A percentile compares a stretch with the other conserved stretches of the same genome.
Evolutionary conservation across 1,140 invertebrate genomes (phyloP).

Genomic region (Marisa cornuarietis): DNA sequence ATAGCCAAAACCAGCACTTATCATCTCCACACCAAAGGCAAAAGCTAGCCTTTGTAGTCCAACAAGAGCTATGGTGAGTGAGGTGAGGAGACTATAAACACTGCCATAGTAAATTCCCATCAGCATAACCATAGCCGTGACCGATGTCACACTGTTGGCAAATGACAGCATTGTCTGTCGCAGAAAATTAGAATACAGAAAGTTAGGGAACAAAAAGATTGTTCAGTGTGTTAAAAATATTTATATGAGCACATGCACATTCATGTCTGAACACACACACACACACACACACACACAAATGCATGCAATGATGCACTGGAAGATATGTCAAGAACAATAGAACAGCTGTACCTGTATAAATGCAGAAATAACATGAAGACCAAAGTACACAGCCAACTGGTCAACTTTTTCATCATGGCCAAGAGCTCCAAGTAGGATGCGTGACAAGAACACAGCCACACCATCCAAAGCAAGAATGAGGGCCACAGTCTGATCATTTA

Average conservation of each 20-base stretch:
- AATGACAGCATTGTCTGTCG: background rate
- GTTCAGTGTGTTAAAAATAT: background rate
- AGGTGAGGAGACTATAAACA: slow-evolving; percentile 10
- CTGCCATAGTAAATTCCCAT: slow-evolving; percentile 20
- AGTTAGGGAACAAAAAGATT: background rate
- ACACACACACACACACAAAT: slow-evolving; percentile 1
- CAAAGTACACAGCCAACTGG: slow-evolving; percentile 17
- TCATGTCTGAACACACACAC: background rate
- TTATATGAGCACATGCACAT: background rate
- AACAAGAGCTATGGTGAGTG: slow-evolving; percentile 20
- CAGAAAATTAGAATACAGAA: background rate
- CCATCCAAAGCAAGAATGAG: slow-evolving; percentile 13
- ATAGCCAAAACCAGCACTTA: slow-evolving; percentile 29
- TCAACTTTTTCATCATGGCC: slow-evolving; percentile 17
- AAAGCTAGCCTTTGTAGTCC: slow-evolving; percentile 23
- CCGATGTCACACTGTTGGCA: background rate
- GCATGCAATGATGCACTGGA: background rate
- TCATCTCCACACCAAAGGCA: slow-evolving; percentile 31
- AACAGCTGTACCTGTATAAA: background rate
- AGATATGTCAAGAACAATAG: background rate
- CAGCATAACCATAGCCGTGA: background rate
- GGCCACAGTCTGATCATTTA: slow-evolving; percentile 14
- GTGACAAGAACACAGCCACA: slow-evolving; percentile 9
- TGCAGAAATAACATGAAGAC: slow-evolving; percentile 11
- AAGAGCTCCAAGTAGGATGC: slow-evolving; percentile 19